Conservation (phyloP, 1,140 invertebrate genomes). For the Drosophila prosaltans region DNA sequence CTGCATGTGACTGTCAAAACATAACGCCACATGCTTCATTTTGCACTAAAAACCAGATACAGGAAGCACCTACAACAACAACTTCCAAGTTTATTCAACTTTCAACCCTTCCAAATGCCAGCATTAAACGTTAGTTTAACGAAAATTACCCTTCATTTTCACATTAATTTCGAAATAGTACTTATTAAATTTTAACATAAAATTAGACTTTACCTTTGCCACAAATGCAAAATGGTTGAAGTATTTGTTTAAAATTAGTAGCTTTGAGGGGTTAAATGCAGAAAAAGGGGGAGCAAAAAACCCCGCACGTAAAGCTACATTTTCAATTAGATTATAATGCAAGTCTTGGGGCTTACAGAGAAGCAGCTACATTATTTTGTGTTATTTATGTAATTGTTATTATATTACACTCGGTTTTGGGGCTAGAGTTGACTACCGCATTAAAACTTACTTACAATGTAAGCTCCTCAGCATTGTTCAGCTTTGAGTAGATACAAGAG, state of each 20-base stretch:
- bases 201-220: background rate
- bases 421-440: background rate
- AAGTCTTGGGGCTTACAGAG: background rate
- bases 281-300: background rate
- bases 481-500: background rate
- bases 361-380: slow-evolving; percentile 1
- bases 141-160: slow-evolving; percentile 4
- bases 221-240: background rate
- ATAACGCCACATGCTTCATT: slow-evolving; percentile 58
- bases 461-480: background rate
- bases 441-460: slow-evolving; percentile 10
- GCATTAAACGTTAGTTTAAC: slow-evolving; percentile 4
- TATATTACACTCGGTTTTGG: background rate
- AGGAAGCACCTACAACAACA: slow-evolving; percentile 31
- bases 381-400: slow-evolving; percentile 14
- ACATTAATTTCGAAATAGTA: slow-evolving; percentile 12
- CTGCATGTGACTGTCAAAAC: slow-evolving; percentile 43
- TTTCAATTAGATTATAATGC: slow-evolving; percentile 13
- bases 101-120: slow-evolving; percentile 24
- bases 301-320: background rate
- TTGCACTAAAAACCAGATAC: slow-evolving; percentile 31
- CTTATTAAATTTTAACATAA: slow-evolving; percentile 8
- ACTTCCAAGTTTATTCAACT: slow-evolving; percentile 29
- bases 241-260: background rate
- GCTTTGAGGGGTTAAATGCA: background rate